These are phyloP conservation scores for Sciaenops ocellatus DNA, from an alignment of 2,797 vertebrate genomes.

Conservation along the genomic window DNA sequence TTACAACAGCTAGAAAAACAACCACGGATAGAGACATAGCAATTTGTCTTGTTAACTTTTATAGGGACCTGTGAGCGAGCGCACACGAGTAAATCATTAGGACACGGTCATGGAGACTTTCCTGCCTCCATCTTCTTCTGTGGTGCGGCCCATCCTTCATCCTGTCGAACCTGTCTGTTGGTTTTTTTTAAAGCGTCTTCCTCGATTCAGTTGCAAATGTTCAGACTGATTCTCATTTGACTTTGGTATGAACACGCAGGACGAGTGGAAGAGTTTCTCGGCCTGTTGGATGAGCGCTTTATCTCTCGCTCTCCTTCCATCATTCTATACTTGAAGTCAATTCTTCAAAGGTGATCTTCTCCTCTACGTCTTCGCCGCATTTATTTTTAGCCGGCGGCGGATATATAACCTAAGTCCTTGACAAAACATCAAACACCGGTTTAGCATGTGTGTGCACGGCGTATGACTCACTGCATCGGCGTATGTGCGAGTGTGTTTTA, in stretches of 20 bases:
- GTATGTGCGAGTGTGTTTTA: conserved; percentile 76
- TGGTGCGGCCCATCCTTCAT: conserved; percentile 31
- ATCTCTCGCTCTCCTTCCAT: conserved; percentile 50
- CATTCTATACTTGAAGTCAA: conserved; percentile 49
- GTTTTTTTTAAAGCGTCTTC: conserved; percentile 38
- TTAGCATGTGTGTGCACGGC: conserved; percentile 74
- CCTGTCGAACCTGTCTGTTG: conserved; percentile 60
- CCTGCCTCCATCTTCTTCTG: conserved; percentile 28
- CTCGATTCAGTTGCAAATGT: conserved; percentile 62
- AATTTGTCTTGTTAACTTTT: conserved; percentile 75
- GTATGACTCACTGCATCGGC: conserved; percentile 75
- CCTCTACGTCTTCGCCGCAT: conserved; percentile 53
- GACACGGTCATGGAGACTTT: conserved; percentile 24
- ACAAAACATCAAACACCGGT: conserved; percentile 77
- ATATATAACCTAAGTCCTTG: conserved; percentile 75
- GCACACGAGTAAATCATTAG: conserved; percentile 59
- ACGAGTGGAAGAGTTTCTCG: conserved; percentile 69
- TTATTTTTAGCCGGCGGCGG: conserved; percentile 75
- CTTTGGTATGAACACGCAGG: conserved; percentile 68
- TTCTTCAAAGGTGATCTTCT: conserved; percentile 74
- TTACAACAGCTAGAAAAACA: conserved; percentile 70
- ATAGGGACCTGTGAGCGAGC: conserved; percentile 53
- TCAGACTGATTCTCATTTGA: conserved; percentile 67
- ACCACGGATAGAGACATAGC: conserved; percentile 55
- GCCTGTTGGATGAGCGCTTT: conserved; percentile 49